A percentile compares a stretch with the other conserved stretches of the same genome.
These are phyloP conservation scores for Myiozetetes cayanensis DNA, from an alignment of 2,113 vertebrate species.

Conservation along the genomic window DNA sequence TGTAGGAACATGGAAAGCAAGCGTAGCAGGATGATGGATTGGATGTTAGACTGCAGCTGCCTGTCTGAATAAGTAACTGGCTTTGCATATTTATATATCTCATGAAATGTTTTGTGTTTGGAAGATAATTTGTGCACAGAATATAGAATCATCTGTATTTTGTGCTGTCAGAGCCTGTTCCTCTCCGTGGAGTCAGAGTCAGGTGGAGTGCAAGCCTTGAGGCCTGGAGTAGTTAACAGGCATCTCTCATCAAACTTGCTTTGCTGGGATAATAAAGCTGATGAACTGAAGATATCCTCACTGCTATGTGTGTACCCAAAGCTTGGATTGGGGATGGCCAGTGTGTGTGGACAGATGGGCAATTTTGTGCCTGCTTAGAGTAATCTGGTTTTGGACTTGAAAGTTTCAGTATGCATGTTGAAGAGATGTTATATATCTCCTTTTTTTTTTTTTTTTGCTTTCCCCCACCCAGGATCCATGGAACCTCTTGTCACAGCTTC, in stretches of 20 bases:
- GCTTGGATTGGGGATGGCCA: not conserved
- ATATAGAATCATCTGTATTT: not conserved
- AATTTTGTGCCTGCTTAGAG: not conserved
- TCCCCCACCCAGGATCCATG: not conserved
- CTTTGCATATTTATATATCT: not conserved
- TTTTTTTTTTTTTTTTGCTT: too few relatives aligned
- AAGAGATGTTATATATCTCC: not conserved
- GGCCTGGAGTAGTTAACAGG: not conserved
- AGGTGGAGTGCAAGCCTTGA: not conserved
- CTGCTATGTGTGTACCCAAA: not conserved
- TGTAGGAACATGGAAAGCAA: not conserved
- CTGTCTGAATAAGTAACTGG: not conserved
- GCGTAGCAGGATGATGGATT: not conserved
- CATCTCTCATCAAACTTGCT: not conserved
- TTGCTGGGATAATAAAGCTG: not conserved
- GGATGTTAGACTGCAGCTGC: not conserved
- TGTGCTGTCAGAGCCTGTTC: not conserved
- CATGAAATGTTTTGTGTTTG: rapidly evolving
- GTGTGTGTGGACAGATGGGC: not conserved
- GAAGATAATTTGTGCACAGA: not conserved
- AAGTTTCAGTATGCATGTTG: not conserved
- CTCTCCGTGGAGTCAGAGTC: not conserved
- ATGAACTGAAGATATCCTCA: not conserved
- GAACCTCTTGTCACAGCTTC: not conserved
- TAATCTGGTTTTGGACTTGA: not conserved